These are phyloP conservation scores for Smithornis capensis DNA, from an alignment of 2,113 vertebrate genomes.

Conservation along the genomic window DNA sequence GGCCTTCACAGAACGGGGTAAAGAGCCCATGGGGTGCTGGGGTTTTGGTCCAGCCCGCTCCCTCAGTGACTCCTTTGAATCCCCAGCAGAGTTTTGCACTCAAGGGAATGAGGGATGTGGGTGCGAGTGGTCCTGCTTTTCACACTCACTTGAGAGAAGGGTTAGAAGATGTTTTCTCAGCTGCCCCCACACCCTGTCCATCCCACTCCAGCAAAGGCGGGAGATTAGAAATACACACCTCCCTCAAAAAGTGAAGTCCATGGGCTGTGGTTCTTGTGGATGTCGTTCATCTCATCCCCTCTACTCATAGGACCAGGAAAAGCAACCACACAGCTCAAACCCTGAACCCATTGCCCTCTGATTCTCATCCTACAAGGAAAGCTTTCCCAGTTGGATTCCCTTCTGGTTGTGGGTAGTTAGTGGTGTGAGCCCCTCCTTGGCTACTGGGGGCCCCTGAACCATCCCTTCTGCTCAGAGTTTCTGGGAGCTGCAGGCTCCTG, in stretches of 20 bases:
- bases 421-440: neutral
- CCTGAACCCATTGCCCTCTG: rapidly evolving
- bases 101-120: neutral
- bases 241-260: neutral
- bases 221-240: neutral
- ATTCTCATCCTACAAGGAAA: neutral
- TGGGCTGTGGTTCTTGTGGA: neutral
- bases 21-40: rapidly evolving
- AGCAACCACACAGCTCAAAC: neutral
- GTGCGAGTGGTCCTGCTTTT: neutral
- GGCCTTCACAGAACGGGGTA: constrained; percentile 97
- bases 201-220: neutral
- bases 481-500: neutral
- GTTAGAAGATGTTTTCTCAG: neutral
- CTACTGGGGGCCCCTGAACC: neutral
- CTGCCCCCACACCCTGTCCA: neutral
- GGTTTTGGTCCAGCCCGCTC: rapidly evolving
- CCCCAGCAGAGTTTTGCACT: neutral
- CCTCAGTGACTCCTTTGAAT: rapidly evolving
- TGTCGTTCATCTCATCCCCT: neutral
- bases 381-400: neutral
- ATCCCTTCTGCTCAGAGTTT: neutral
- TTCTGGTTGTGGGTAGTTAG: no score
- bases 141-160: rapidly evolving
- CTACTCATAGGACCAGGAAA: neutral